These are phyloP conservation scores for Alethe diademata DNA, from an alignment of 2,113 vertebrate genomes.

Conservation along the genomic window DNA sequence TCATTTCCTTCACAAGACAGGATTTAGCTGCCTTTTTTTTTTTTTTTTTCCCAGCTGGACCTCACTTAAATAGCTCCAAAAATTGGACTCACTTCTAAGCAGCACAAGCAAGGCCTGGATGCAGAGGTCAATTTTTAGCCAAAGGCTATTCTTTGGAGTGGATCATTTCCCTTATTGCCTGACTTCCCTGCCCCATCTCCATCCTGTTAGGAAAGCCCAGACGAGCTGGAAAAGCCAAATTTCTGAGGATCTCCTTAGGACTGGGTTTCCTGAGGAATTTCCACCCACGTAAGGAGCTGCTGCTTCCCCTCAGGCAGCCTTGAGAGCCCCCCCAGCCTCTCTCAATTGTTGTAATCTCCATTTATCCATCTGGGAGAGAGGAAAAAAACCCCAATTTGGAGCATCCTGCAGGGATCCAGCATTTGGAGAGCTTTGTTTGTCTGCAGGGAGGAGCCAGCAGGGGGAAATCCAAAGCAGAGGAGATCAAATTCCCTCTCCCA, in stretches of 20 bases:
- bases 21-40: background rate
- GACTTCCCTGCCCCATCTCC: background rate
- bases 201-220: background rate
- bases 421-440: background rate
- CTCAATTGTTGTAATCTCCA: accelerated
- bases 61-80: background rate
- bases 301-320: background rate
- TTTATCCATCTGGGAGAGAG: background rate
- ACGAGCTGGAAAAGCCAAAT: background rate
- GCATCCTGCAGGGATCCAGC: background rate
- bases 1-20: background rate
- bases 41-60: background rate
- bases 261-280: background rate
- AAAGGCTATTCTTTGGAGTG: background rate
- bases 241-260: background rate
- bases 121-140: background rate
- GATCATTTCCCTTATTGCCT: background rate
- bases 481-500: background rate
- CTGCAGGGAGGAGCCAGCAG: background rate
- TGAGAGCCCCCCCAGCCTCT: background rate
- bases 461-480: background rate
- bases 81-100: background rate
- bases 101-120: background rate
- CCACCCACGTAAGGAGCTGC: background rate
- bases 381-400: background rate